Conservation (phyloP, 2,113 vertebrate species). For the Haplotaxodon microlepis region DNA sequence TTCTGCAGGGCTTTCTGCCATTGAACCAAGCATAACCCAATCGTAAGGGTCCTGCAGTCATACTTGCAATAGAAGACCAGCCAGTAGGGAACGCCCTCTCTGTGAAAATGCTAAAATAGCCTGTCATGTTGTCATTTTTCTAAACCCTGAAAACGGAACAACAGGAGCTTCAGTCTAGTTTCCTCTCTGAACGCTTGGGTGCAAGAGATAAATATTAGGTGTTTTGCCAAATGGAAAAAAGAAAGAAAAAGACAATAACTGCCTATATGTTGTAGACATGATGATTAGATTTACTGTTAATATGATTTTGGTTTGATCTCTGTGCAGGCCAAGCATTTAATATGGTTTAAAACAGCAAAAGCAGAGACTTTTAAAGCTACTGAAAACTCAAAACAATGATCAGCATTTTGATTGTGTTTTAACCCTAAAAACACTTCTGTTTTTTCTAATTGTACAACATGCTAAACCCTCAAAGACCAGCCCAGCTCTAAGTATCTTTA, state of each 20-base stretch:
- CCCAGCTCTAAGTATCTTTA: accelerated
- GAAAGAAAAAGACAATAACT: not conserved
- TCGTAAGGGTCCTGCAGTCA: not conserved
- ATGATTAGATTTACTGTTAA: not conserved
- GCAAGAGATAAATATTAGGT: accelerated
- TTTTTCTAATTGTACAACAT: not conserved
- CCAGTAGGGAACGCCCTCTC: not conserved
- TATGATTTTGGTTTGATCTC: not conserved
- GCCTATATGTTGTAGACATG: accelerated
- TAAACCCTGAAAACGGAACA: not conserved
- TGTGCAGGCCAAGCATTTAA: not conserved
- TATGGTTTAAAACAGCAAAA: not conserved
- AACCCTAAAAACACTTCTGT: not conserved
- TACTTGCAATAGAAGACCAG: not conserved
- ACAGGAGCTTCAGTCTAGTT: not conserved
- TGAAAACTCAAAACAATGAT: not conserved
- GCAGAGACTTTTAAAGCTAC: not conserved
- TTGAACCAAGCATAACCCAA: not conserved
- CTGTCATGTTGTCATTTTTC: not conserved
- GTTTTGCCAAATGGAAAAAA: not conserved
- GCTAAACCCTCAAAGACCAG: not conserved
- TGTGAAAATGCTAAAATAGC: not conserved
- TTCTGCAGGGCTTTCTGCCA: not conserved
- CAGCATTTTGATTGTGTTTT: not conserved
- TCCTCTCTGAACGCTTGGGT: accelerated